Evolutionary conservation across 2,113 vertebrate species (phyloP), one percentile per base, ranked within the genome.

Genomic region (Turdus rufiventris): DNA sequence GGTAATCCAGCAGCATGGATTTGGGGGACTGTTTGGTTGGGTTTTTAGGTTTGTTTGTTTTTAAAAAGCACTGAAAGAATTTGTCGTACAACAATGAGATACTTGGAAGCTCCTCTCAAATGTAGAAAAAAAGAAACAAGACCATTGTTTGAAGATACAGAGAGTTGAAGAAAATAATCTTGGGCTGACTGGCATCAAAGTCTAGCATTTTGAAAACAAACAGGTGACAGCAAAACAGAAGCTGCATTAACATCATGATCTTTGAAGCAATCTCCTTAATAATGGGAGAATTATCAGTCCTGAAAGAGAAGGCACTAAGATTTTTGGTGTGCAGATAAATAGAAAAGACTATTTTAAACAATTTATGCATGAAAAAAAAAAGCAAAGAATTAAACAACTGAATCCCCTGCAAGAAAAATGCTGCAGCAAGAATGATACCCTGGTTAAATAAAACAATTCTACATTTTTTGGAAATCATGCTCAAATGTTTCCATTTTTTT

Each of bases 91-190:
- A 72, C 5, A 42, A 36, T 13, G 17, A 91, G 34, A 58, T 18
- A 43, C 26, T 6, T 18, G 28, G 50, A 56, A 83, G 36, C 26
- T 79, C 20, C 43, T 80, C 45, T 86, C 40, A 60, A 56, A 82
- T 0, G 0, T 0, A 33, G 36, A 45, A 54, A 38, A 42, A 77
- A 82, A 72, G 33, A 38, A 86, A 80, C 9, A 61, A 70, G 28
- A 40, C 5, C 24, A 20, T 1, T 45, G 21, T 53, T 65, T 56
- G 50, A 93, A 62, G 54, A 50, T 24, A 34, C 0, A 47, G 28
- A 67, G 67, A 88, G 70, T 0, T 38, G 57, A 75, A 34, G 33
- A 29, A 66, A 71, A 74, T 11, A 53, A 48, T 25, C 56, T 28
- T 5, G 6, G 54, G n/a, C 25, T 70, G 33, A 50, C 0, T 18